Evolutionary conservation across 1,140 invertebrate genomes (phyloP), one percentile per base, ranked within the genome.

Genomic region (Mesaphorura yosii): DNA sequence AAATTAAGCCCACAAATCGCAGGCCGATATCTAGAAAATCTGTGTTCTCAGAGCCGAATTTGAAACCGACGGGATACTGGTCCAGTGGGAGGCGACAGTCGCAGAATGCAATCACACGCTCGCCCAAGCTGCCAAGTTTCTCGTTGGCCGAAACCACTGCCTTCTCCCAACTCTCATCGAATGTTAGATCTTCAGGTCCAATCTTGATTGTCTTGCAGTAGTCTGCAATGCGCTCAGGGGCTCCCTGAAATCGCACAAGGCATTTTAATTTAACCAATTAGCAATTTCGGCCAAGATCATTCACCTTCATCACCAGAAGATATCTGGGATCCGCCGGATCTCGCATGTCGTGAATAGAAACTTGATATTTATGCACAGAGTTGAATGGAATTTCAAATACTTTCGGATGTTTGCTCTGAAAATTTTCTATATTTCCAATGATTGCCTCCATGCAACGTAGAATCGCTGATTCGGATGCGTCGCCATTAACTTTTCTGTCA

Each of bases 301-400:
- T 45, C 28, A 53, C 79, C 67, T 65, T 65, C 63, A 65, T 64
- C 6, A 56, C 64, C 1, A 64, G 41, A 17, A 63, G 19, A 48
- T 55, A 55, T 28, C 58, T 45, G 12, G 29, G 37, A 22, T 58
- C 58, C n/a, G 45, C 80, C 76, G 67, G 66, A 55, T 76, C 73
- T 31, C 73, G 44, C 73, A 69, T 26, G 66, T 72, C 54, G 60
- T 83, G 80, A 57, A 82, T 72, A 4, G 80, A 82, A 19, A 81
- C 72, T 69, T 90, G 86, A 70, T 85, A 91, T 71, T 92, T 92
- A 59, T 83, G 87, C 25, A 76, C 77, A 1, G 88, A 91, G 69
- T 82, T 89, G 70, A 91, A 88, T 1, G 89, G 86, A 61, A 89
- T 80, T 68, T 90, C 87, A 51, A 77, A 76, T n/a, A 83, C 73